Evolutionary conservation across 2,888 invertebrate species (phyloP).

Genomic region (Hydrotaea cyrtoneurina): DNA sequence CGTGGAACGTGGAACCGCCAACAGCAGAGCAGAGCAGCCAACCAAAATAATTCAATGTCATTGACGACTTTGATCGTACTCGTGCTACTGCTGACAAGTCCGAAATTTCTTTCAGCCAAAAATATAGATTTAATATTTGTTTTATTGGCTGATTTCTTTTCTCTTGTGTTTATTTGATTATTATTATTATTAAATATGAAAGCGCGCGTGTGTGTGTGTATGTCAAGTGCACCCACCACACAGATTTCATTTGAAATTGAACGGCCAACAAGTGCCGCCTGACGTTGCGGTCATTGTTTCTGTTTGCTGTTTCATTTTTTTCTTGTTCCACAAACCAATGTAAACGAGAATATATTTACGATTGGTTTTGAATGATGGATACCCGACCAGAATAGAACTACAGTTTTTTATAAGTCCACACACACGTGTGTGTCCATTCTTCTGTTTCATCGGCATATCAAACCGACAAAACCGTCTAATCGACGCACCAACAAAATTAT

Average conservation of each 20-base stretch:
- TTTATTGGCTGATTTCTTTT: conserved; percentile 20
- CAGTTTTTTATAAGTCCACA: background rate
- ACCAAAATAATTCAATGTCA: conserved; percentile 75
- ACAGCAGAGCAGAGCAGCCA: conserved; percentile 68
- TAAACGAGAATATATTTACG: conserved; percentile 16
- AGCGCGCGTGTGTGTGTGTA: too few relatives aligned
- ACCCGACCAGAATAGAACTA: background rate
- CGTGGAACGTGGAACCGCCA: too few relatives aligned
- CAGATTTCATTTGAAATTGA: too few relatives aligned
- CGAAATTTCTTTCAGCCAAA: conserved; percentile 21
- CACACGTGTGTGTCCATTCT: background rate
- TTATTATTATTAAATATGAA: too few relatives aligned
- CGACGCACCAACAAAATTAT: background rate
- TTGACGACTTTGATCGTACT: conserved; percentile 70
- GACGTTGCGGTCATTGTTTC: background rate
- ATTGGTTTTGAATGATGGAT: background rate
- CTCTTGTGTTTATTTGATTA: too few relatives aligned
- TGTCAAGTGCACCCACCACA: conserved; percentile 4
- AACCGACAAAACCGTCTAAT: background rate
- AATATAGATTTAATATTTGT: conserved; percentile 35
- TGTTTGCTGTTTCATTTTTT: background rate
- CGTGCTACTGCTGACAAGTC: conserved; percentile 40
- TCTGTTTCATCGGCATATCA: background rate
- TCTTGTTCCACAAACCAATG: background rate
- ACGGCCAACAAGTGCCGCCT: too few relatives aligned